Percentiles rank a stretch among this genome's conserved stretches.
Evolutionary conservation across 2,888 invertebrate genomes (phyloP).

Genomic region (Leucozona laternaria): DNA sequence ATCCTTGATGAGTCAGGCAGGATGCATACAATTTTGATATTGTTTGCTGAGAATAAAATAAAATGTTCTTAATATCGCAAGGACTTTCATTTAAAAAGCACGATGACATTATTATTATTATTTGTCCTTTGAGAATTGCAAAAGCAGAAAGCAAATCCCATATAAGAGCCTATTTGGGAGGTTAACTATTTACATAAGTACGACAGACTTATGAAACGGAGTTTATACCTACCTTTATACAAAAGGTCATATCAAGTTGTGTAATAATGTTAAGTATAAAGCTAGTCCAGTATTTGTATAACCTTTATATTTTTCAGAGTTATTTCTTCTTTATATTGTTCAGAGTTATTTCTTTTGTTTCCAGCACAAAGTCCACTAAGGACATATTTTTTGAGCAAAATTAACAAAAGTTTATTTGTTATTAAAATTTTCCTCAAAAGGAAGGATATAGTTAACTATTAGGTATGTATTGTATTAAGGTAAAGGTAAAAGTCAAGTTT

Average conservation of each 20-base stretch:
- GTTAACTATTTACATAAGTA: conserved; percentile 16
- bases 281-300: not conserved
- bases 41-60: conserved; percentile 50
- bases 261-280: not conserved
- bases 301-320: not conserved
- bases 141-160: conserved; percentile 17
- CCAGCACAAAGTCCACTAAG: not conserved
- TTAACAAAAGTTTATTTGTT: not conserved
- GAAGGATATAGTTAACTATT: too few relatives aligned
- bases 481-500: too few relatives aligned
- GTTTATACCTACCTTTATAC: not conserved
- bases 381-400: not conserved
- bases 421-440: too few relatives aligned
- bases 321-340: not conserved
- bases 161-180: conserved; percentile 24
- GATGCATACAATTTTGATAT: conserved; percentile 51
- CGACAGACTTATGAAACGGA: conserved; percentile 9
- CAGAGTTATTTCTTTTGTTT: not conserved
- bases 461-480: too few relatives aligned
- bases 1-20: conserved; percentile 48
- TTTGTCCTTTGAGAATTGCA: conserved; percentile 21
- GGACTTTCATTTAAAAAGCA: conserved; percentile 8
- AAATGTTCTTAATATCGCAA: conserved; percentile 27
- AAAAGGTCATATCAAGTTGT: not conserved
- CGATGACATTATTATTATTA: conserved; percentile 19